Evolutionary conservation across 2,113 vertebrate genomes (phyloP), one percentile per base, ranked within the genome.

Genomic region (Hassar affinis): DNA sequence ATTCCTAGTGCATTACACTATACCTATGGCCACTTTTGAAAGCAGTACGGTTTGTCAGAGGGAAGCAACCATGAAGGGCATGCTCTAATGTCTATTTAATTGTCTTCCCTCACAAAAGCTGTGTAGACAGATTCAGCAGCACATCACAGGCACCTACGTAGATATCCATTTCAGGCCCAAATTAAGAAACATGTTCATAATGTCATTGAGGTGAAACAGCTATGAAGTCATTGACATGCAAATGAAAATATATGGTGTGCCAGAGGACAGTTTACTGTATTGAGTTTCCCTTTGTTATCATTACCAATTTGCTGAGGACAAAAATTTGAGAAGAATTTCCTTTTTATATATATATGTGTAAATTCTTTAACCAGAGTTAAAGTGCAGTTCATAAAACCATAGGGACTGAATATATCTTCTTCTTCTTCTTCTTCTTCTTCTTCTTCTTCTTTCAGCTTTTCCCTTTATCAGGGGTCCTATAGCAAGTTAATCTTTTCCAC

Each of bases 21-120:
- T 76, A 57, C 61, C n/a, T 17, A 11, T 25, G 76, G 62, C 52
- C 52, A 22, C 35, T 49, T n/a, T 38, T 61, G 52, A 66, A 79
- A 56, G 38, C 66, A 42, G 45, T 51, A n/a, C 66, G 33, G 51
- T 69, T 54, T 72, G 76, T 79, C 49, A 78, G 22, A 57, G 69
- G n/a, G 81, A 56, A 59, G 61, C 35, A 49, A 71, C 62, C 75
- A 59, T 84, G 83, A 84, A 84, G 83, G 83, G 27, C 82, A 56
- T 77, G 20, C 35, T 27, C 61, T 57, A 84, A 78, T 54, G 75
- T 57, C 56, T 69, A 64, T 78, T 84, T 79, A 79, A 84, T 84
- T 71, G 62, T 71, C 38, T 49, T 18, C 15, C 76, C 35, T 42
- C 27, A 57, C 51, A 68, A 84, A 78, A 71, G 51, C 76, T 25